Conservation (phyloP, 2,888 invertebrate genomes). For the Noctua fimbriata region DNA sequence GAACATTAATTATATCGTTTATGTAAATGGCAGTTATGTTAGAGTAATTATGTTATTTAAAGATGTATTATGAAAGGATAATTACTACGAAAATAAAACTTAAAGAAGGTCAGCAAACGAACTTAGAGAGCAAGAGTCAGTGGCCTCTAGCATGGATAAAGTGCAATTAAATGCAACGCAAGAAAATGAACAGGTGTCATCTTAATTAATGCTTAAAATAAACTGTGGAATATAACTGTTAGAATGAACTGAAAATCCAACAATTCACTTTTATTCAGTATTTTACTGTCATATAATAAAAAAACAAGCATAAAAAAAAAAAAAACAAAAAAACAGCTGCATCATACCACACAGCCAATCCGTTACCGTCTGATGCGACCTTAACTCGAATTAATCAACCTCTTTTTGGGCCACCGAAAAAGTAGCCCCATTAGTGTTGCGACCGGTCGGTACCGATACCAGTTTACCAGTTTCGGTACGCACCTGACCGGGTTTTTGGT, state of each 20-base stretch:
- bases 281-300: background rate
- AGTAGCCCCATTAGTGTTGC: conserved; percentile 64
- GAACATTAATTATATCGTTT: background rate
- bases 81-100: background rate
- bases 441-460: conserved; percentile 60
- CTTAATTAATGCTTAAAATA: no score
- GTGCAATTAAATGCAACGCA: background rate
- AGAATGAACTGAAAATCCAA: no score
- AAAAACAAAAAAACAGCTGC: background rate
- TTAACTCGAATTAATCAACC: conserved; percentile 63
- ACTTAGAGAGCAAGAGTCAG: background rate
- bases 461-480: conserved; percentile 61
- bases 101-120: background rate
- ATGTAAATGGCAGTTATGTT: background rate
- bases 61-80: background rate
- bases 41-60: background rate
- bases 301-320: background rate
- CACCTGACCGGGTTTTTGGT: conserved; percentile 65
- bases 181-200: background rate
- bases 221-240: no score
- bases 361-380: conserved; percentile 27
- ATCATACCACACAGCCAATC: background rate
- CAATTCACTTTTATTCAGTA: background rate
- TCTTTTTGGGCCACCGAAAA: conserved; percentile 58
- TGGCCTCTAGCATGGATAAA: background rate